These are phyloP conservation scores for Ceyx margarethae DNA, from an alignment of 2,113 vertebrate genomes.

Conservation along the genomic window DNA sequence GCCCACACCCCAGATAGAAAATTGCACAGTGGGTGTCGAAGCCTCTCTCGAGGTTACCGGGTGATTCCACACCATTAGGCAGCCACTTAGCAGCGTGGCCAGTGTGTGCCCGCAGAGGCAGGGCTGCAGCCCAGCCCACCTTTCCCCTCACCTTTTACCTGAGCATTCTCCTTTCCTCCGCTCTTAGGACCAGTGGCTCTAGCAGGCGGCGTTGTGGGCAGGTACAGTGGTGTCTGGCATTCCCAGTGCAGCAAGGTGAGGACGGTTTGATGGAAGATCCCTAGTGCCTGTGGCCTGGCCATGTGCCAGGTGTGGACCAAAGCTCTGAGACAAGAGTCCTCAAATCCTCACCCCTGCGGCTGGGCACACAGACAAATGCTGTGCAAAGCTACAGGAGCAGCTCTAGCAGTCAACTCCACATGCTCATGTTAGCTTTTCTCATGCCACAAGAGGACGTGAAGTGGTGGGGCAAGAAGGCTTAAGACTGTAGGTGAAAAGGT, in stretches of 20 bases:
- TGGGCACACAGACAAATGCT: accelerated
- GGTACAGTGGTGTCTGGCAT: accelerated
- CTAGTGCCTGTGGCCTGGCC: not conserved
- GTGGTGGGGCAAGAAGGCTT: not conserved
- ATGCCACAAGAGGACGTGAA: accelerated
- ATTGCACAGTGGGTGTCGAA: accelerated
- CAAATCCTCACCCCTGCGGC: accelerated
- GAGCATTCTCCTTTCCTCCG: accelerated
- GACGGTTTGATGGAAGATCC: accelerated
- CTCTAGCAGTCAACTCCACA: accelerated
- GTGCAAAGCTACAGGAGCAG: accelerated
- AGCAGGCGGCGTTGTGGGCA: accelerated
- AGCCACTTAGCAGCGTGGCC: not conserved
- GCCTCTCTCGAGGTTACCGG: not conserved
- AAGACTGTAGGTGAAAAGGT: accelerated
- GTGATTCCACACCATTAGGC: accelerated
- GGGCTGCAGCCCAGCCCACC: not conserved
- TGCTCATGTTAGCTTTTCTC: not conserved
- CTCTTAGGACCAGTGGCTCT: accelerated
- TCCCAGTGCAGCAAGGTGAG: not conserved
- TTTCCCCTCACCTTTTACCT: accelerated
- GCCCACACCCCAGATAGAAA: not conserved
- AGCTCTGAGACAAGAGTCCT: not conserved
- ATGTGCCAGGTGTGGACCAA: accelerated
- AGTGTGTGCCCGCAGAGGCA: not conserved